Evolutionary conservation across 2,888 invertebrate genomes (phyloP), one percentile per base, ranked within the genome.

Genomic region (Notodonta dromedarius): DNA sequence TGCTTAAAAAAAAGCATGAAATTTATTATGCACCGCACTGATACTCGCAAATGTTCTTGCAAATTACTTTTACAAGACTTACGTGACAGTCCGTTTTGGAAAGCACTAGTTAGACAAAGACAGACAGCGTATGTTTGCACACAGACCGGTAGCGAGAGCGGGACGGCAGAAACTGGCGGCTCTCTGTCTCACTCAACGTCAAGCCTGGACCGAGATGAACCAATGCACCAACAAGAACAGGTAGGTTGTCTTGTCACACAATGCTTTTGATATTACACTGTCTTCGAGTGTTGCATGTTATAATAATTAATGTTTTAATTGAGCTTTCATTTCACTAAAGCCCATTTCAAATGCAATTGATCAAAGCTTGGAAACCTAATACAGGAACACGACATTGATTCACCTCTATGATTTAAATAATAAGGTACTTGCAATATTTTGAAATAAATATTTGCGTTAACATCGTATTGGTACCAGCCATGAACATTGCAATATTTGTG

Each of bases 171-270:
- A 80, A 86, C 95, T 72, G 94, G 95, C 94, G 86, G 94, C 94
- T 84, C 95, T 95, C 74, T 95, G 94, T 95, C 95, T 84, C 97
- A 98, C 87, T 98, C 98, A 89, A 96, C 96, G 70, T 98, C 96
- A 79, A 98, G 97, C 90, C 95, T 98, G 82, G 98, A 98, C 89
- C 95, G 97, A 74, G 98, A 98, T 70, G 98, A 98, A 79, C 83
- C 90, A 67, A 92, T 94, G 85, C 87, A 90, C 76, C 94, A 93
- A 72, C 94, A 93, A 77, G 88, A 90, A 81, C 95, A 95, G 94
- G 95, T 95, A 82, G 63, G 68, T 56, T 59, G 39, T 44, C 39
- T 56, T 59, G 39, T 44, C 39, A 32, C 16, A 7, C 4, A 40
- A 14, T 39, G 51, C 24, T 58, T 51, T 58, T 40, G n/a, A 57